Conservation (phyloP, 2,888 invertebrate species). For the Melinaea menophilus region DNA sequence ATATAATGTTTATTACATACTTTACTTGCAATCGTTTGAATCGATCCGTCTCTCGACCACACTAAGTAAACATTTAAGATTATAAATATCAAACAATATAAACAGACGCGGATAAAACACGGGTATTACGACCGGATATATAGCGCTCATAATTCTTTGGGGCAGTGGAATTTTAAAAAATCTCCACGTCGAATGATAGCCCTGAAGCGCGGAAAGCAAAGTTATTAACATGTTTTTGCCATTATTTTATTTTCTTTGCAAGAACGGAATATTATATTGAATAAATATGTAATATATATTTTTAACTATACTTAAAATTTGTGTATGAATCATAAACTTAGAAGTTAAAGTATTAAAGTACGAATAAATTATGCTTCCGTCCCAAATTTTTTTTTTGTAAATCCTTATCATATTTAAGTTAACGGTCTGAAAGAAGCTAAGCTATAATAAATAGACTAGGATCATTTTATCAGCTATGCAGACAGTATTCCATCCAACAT, state of each 20-base stretch:
- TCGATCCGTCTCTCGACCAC: too few species aligned
- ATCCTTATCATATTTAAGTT: not conserved
- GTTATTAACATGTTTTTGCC: conserved; percentile 9
- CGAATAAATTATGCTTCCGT: too few species aligned
- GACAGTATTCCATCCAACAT: conserved; percentile 12
- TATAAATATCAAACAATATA: conserved; percentile 2
- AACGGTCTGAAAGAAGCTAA: not conserved
- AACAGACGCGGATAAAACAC: conserved; percentile 5
- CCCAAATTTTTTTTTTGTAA: too few species aligned
- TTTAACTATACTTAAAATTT: not conserved
- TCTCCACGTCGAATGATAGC: conserved; percentile 6
- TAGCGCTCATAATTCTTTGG: conserved; percentile 18
- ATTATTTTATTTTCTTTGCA: not conserved
- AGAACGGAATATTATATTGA: not conserved
- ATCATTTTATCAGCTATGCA: conserved; percentile 5
- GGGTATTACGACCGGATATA: conserved; percentile 11
- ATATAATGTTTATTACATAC: too few species aligned
- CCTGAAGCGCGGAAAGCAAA: conserved; percentile 2
- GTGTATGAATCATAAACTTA: too few species aligned
- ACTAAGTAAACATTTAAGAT: not conserved
- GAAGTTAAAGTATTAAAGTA: too few species aligned
- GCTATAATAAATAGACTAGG: not conserved
- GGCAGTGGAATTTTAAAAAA: conserved; percentile 24
- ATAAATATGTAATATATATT: not conserved
- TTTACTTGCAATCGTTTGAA: too few species aligned